Evolutionary conservation across 1,140 invertebrate genomes (phyloP).

Genomic region (Pantala flavescens): DNA sequence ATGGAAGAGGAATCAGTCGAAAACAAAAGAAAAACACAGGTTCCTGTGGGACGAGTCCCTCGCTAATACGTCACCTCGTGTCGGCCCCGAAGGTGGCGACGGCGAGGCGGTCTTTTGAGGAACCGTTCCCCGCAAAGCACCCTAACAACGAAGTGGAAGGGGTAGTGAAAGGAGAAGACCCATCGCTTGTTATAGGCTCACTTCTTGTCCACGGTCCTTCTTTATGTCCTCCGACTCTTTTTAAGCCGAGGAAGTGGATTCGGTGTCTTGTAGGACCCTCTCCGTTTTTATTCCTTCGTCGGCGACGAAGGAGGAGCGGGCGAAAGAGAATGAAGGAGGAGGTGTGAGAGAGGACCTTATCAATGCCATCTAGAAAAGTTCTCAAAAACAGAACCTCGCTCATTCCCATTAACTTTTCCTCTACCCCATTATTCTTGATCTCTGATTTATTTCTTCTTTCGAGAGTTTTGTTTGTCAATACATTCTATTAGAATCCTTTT

Average conservation of each 20-base stretch:
- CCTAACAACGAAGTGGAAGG: background rate
- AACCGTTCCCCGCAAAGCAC: background rate
- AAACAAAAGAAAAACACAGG: background rate
- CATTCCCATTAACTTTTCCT: background rate
- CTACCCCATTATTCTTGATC: background rate
- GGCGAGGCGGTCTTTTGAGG: background rate
- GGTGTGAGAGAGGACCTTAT: background rate
- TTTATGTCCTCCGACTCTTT: constrained; percentile 1
- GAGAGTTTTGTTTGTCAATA: too few relatives aligned
- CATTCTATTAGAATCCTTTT: too few relatives aligned
- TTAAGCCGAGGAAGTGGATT: constrained; percentile 1
- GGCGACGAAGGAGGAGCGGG: background rate
- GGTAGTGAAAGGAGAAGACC: background rate
- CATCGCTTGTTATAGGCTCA: constrained; percentile 1
- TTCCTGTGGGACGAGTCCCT: background rate
- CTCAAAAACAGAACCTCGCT: background rate
- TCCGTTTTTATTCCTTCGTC: background rate
- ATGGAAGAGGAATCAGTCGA: background rate
- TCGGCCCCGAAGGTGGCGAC: background rate
- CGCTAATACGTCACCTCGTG: constrained; percentile 7
- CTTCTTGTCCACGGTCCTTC: constrained; percentile 7
- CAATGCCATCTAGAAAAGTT: background rate
- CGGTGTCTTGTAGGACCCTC: background rate
- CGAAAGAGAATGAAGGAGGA: background rate
- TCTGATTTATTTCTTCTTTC: too few relatives aligned